These are phyloP conservation scores for Trididemnum miniatum DNA, from an alignment of 23 tunicate genomes.

Conservation along the genomic window DNA sequence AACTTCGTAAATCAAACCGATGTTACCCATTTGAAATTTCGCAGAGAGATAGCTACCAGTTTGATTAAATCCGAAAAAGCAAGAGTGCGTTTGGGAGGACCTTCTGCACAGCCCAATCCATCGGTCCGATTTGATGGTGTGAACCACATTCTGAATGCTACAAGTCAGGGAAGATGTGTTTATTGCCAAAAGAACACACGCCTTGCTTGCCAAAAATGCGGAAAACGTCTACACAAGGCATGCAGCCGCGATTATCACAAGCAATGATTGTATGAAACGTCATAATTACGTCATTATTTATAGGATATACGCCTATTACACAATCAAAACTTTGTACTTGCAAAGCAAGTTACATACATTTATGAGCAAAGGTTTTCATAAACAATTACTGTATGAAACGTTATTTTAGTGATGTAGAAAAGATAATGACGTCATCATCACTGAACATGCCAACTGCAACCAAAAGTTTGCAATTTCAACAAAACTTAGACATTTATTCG, in stretches of 20 bases:
- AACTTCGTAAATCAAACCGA: neutral
- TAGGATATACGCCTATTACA: too few species aligned
- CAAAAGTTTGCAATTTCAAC: too few species aligned
- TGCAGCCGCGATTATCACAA: neutral
- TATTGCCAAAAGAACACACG: neutral
- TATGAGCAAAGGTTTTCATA: too few species aligned
- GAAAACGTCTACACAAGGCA: slow-evolving; percentile 1
- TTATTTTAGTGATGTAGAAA: too few species aligned
- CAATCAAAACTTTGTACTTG: too few species aligned
- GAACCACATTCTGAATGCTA: neutral
- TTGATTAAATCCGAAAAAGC: neutral
- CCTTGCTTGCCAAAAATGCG: neutral
- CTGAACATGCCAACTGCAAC: too few species aligned
- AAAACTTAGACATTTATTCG: too few species aligned
- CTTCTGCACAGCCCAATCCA: neutral
- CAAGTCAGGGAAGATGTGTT: neutral
- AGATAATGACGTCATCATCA: too few species aligned
- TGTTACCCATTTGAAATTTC: neutral
- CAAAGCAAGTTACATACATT: too few species aligned
- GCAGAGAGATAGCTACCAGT: neutral
- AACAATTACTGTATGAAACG: too few species aligned
- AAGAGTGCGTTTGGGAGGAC: neutral
- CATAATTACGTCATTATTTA: too few species aligned
- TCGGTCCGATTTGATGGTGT: slow-evolving; percentile 1
- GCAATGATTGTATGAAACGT: neutral